Base-by-base conservation (phyloP, 1,140 invertebrate genomes). In the Penaeus vannamei region DNA sequence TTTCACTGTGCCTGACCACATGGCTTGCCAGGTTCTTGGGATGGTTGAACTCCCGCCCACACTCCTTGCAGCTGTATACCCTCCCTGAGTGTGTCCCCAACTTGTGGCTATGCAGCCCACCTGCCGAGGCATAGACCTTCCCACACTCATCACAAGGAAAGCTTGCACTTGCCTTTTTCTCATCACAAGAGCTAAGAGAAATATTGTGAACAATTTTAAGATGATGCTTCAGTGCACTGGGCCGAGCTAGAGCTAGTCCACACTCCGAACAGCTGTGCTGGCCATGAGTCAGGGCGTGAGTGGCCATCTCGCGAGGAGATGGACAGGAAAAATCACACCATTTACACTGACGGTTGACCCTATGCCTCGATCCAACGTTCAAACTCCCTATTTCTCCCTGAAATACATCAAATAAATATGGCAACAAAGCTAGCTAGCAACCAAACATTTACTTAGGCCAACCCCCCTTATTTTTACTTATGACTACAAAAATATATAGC, bases 21-120 rank as follows among this genome's bases (percentile, higher is more conserved):
- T 89, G 87, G 29, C 87, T 89, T 12, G 87, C 87, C 20, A 89
- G 69, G 64, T 89, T 89, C 32, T 84, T 83, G 20, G 87, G 83
- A 36, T 89, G 87, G 26, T 64, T 85, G 59, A 89, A 89, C 26
- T 66, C 59, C 5, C 87, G 69, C 32, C 64, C 87, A 66, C 87
- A 89, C 32, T 77, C 80, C 32, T 66, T 77, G 46, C 87, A 89
- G 3, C 32, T 60, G 82, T 79, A 89, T 3, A 66, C 60, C 26
- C 66, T 59, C 5, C 82, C 87, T 22, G 82, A 84, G 20, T 89
- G 87, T n/a, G 83, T 46, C 23, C 82, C n/a, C 2, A 64, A 26
- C n/a, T 19, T 66, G 36, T 89, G 87, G 60, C 59, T 84, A 26
- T 89, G 87, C 19, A 89, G 36, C 20, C 46, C 87, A 5, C 87